Conservation (phyloP, 2,113 vertebrate genomes). For the Tachysurus vachellii region DNA sequence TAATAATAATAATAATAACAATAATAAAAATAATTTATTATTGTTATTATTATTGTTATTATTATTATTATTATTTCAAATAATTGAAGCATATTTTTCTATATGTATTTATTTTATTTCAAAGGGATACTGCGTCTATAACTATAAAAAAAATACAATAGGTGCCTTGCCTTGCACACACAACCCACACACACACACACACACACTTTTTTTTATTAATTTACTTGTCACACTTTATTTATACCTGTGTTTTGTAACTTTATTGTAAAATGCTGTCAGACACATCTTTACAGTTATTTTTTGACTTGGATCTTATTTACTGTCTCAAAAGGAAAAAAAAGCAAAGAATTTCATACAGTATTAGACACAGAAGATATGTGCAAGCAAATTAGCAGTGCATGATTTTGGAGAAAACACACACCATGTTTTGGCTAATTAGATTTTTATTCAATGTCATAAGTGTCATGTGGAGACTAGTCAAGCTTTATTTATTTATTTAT, state of each 20-base stretch:
- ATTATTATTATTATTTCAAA: too few species aligned
- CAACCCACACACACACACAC: background rate
- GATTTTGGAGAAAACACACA: conserved; percentile 20
- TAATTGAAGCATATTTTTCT: too few species aligned
- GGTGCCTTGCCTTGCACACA: background rate
- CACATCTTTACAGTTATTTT: background rate
- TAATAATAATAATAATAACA: background rate
- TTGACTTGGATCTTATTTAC: background rate
- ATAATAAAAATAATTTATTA: background rate
- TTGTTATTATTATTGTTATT: too few species aligned
- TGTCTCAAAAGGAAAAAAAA: background rate
- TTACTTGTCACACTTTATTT: background rate
- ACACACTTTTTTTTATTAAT: background rate
- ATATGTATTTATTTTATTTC: background rate
- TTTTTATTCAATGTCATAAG: background rate
- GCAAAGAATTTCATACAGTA: background rate
- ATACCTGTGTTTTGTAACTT: background rate
- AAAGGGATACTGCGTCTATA: background rate
- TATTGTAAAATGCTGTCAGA: background rate
- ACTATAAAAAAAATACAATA: background rate
- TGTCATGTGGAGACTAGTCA: background rate
- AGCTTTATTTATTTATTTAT: too few species aligned
- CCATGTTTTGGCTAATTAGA: conserved; percentile 3
- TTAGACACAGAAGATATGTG: background rate
- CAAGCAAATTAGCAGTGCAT: background rate